Conservation (phyloP, 2,797 vertebrate genomes). For the Anolis apletophallus region DNA sequence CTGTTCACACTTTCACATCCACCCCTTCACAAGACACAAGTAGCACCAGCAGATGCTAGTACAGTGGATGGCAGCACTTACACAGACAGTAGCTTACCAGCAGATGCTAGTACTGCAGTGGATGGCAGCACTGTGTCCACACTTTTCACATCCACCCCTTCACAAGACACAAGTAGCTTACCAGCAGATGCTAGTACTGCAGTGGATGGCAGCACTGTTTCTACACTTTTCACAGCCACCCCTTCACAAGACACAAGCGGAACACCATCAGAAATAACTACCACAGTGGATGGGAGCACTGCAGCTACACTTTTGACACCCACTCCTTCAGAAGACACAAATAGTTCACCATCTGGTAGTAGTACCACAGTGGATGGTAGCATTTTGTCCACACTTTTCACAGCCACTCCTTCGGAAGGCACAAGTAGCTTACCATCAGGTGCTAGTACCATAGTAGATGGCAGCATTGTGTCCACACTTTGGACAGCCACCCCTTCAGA, state of each 20-base stretch:
- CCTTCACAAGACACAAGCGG: neutral
- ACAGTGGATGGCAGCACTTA: neutral
- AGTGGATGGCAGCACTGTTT: no score
- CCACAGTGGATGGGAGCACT: neutral
- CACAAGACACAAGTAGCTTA: fast-evolving
- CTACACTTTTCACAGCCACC: neutral
- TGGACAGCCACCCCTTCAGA: neutral
- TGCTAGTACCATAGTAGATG: neutral
- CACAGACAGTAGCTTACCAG: neutral
- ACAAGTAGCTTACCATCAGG: neutral
- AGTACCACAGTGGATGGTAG: neutral
- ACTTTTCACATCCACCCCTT: neutral
- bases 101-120: neutral
- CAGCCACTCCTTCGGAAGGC: neutral
- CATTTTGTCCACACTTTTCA: no score
- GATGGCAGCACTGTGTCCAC: fast-evolving
- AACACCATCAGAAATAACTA: neutral
- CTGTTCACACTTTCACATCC: neutral
- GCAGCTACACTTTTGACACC: no score
- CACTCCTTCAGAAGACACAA: neutral
- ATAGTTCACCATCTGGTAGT: neutral
- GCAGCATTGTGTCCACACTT: neutral
- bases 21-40: neutral
- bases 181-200: no score
- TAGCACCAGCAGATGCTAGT: neutral